Evolutionary conservation across 1,140 invertebrate species (phyloP).

Genomic region (Chrysomallon squamiferum): DNA sequence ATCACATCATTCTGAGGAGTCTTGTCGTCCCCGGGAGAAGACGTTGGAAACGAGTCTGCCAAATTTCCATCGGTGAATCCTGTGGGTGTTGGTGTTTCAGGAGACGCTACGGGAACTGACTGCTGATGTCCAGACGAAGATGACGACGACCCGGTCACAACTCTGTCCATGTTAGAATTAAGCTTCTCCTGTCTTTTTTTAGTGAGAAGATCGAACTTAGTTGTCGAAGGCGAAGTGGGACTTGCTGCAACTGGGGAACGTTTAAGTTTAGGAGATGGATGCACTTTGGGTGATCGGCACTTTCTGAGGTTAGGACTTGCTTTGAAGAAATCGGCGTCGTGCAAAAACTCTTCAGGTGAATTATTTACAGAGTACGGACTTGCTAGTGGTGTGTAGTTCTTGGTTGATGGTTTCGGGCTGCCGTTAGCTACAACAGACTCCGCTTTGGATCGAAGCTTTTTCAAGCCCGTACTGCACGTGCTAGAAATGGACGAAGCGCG

Average conservation of each 20-base stretch:
- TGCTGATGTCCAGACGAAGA: constrained; percentile 14
- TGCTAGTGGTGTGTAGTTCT: constrained; percentile 32
- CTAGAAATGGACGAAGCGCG: constrained; percentile 40
- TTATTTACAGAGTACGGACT: constrained; percentile 32
- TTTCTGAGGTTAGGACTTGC: constrained; percentile 41
- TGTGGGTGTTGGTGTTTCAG: not conserved
- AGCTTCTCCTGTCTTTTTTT: constrained; percentile 33
- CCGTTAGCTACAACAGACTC: constrained; percentile 25
- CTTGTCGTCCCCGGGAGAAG: not conserved
- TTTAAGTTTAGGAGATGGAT: constrained; percentile 39
- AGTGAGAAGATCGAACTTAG: constrained; percentile 45
- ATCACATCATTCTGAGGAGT: constrained; percentile 11
- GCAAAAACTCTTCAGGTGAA: constrained; percentile 20
- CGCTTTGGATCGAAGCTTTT: constrained; percentile 30
- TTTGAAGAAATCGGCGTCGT: constrained; percentile 41
- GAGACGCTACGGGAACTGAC: not conserved
- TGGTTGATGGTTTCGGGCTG: constrained; percentile 33
- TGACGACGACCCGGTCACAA: constrained; percentile 35
- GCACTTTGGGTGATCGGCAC: constrained; percentile 48
- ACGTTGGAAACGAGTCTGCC: not conserved
- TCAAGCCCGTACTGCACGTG: constrained; percentile 28
- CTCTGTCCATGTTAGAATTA: constrained; percentile 15
- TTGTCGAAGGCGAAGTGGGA: constrained; percentile 21
- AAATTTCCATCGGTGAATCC: constrained; percentile 6
- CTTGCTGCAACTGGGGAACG: constrained; percentile 11